phyloP scores from a whole-genome alignment of 2,113 vertebrate genomes.

The Hucho hucho region DNA sequence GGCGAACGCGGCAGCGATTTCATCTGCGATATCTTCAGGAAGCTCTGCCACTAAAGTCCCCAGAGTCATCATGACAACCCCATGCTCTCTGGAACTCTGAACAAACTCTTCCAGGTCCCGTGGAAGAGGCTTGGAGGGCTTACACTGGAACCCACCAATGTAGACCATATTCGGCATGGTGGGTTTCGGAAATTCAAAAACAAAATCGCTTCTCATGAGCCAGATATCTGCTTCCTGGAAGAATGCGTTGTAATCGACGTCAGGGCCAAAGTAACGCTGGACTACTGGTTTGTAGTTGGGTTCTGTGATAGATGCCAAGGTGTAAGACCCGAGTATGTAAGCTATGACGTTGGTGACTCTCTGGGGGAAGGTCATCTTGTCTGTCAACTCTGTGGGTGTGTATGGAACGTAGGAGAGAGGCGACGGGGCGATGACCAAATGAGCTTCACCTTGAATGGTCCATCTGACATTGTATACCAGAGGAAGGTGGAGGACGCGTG shows the following conservation, averaged over 20 bases:
- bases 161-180: slow-evolving; percentile 50
- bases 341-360: slow-evolving; percentile 60
- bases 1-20: slow-evolving; percentile 69
- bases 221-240: slow-evolving; percentile 70
- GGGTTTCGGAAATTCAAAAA: slow-evolving; percentile 62
- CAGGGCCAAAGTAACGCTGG: slow-evolving; percentile 62
- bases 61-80: slow-evolving; percentile 68
- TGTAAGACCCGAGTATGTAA: slow-evolving; percentile 39
- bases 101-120: slow-evolving; percentile 41
- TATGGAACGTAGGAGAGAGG: slow-evolving; percentile 70
- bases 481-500: slow-evolving; percentile 64
- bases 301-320: slow-evolving; percentile 27
- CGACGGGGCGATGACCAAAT: slow-evolving; percentile 68
- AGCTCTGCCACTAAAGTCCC: slow-evolving; percentile 60
- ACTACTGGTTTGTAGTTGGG: slow-evolving; percentile 58
- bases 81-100: slow-evolving; percentile 63
- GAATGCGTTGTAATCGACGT: slow-evolving; percentile 61
- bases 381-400: slow-evolving; percentile 61
- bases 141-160: slow-evolving; percentile 49
- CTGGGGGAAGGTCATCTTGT: slow-evolving; percentile 71
- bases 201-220: slow-evolving; percentile 71
- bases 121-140: slow-evolving; percentile 40
- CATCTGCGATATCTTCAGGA: slow-evolving; percentile 52
- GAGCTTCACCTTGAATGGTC: slow-evolving; percentile 71
- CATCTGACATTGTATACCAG: slow-evolving; percentile 71